Base-by-base conservation (phyloP, 2,113 vertebrate genomes). In the Bostrychus sinensis region DNA sequence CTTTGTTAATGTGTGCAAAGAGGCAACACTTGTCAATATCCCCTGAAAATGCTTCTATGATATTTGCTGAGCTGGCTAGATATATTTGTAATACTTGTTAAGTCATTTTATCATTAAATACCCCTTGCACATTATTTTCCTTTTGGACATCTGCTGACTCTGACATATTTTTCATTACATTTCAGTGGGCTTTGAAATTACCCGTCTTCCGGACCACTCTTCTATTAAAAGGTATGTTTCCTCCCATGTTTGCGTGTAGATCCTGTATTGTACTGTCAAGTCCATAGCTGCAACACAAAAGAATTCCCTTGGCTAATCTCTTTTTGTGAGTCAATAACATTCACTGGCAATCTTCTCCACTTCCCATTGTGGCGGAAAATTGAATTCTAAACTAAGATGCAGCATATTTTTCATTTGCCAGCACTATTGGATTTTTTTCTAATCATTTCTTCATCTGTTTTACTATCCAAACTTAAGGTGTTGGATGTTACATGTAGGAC, bases 261-360 rank as follows among this genome's bases (percentile, higher is more conserved):
- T 51, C 48, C 48, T 51, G 48, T 28, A 51, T 30, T 51, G 25
- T 30, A 16, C 25, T 30, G 16, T 30, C 48, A 51, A 25, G 16
- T 51, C 25, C 28, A 23, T 25, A 23, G 16, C 48, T 28, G 48
- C 25, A 10, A 51, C 48, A 51, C 48, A 51, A 51, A 51, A 51
- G 25, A 30, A 51, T 51, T 51, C 28, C 48, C 48, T 51, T 23
- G 16, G 25, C 48, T 51, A 51, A 51, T 51, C 48, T 51, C 25
- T 51, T 51, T 51, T n/a, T 9, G 25, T 51, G 48, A 30, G 25
- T 51, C 48, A 51, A 51, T 51, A 51, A 51, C 25, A 30, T 51
- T 51, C 48, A 16, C 48, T 10, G 25, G 48, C 48, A 51, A 51
- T 51, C 16, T 30, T n/a, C 48, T 30, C 25, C 48, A 51, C 48